Percentiles rank a stretch among this genome's conserved stretches.
Conservation (phyloP, 2,797 vertebrate genomes). For the Myoxocephalus aenaeus region DNA sequence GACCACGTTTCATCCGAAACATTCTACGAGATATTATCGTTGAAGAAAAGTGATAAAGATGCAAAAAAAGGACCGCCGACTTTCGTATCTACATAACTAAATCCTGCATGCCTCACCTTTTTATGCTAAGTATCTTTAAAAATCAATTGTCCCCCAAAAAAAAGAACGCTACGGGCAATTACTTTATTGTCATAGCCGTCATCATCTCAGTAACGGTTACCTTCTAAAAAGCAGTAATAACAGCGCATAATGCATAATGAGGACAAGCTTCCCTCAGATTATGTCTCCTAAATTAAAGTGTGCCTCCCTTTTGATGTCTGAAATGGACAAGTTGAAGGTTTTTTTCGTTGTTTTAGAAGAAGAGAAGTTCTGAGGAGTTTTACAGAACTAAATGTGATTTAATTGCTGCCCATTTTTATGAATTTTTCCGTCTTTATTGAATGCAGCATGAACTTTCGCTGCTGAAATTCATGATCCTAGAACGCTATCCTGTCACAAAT, state of each 20-base stretch:
- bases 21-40: neutral
- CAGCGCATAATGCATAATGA: neutral
- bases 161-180: slow-evolving; percentile 26
- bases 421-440: neutral
- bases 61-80: neutral
- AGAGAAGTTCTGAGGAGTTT: slow-evolving; percentile 19
- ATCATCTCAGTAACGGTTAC: neutral
- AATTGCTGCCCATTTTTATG: neutral
- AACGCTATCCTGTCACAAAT: slow-evolving; percentile 52
- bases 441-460: slow-evolving; percentile 31
- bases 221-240: slow-evolving; percentile 19
- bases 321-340: slow-evolving; percentile 1
- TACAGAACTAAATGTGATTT: neutral
- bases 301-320: neutral
- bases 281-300: neutral
- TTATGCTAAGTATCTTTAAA: slow-evolving; percentile 39
- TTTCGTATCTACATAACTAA: slow-evolving; percentile 12
- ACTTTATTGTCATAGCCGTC: slow-evolving; percentile 29
- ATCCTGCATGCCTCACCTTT: slow-evolving; percentile 24
- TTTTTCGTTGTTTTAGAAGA: neutral
- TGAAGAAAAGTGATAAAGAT: neutral
- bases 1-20: neutral
- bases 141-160: too few species aligned
- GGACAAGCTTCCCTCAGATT: slow-evolving; percentile 3
- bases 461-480: slow-evolving; percentile 31